phyloP scores from a whole-genome alignment of 2,888 invertebrate genomes.

The Maniola hyperantus region DNA sequence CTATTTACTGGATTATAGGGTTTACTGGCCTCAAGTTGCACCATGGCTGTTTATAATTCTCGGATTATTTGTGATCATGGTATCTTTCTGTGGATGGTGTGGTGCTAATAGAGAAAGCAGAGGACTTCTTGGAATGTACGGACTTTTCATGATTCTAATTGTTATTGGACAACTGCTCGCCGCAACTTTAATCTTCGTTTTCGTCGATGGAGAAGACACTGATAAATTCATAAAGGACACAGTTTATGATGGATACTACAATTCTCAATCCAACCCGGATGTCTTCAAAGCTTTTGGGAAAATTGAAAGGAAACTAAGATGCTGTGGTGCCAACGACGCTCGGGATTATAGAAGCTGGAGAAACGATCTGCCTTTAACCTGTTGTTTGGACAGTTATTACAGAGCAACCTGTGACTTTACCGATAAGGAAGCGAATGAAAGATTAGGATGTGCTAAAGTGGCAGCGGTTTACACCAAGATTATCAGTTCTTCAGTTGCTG shows the following conservation, averaged over 20 bases:
- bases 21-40: conserved; percentile 78
- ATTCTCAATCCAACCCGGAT: conserved; percentile 72
- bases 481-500: conserved; percentile 73
- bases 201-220: conserved; percentile 74
- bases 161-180: conserved; percentile 67
- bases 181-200: conserved; percentile 72
- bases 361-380: conserved; percentile 71
- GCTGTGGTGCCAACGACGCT: conserved; percentile 77
- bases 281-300: conserved; percentile 69
- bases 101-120: conserved; percentile 69
- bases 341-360: conserved; percentile 76
- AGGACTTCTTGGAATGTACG: conserved; percentile 69
- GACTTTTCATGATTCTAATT: conserved; percentile 65
- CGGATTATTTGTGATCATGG: conserved; percentile 68
- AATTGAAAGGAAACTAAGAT: conserved; percentile 71
- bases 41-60: conserved; percentile 77
- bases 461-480: conserved; percentile 78
- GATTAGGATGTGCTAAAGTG: conserved; percentile 76
- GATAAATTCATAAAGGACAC: conserved; percentile 76
- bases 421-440: conserved; percentile 76
- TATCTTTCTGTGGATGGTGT: conserved; percentile 75
- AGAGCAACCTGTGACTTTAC: conserved; percentile 74
- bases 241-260: conserved; percentile 77
- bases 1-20: conserved; percentile 71
- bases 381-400: conserved; percentile 74